Evolutionary conservation across 2,113 vertebrate genomes (phyloP), one percentile per base, ranked within the genome.

Genomic region (Cyprinodon variegatus): DNA sequence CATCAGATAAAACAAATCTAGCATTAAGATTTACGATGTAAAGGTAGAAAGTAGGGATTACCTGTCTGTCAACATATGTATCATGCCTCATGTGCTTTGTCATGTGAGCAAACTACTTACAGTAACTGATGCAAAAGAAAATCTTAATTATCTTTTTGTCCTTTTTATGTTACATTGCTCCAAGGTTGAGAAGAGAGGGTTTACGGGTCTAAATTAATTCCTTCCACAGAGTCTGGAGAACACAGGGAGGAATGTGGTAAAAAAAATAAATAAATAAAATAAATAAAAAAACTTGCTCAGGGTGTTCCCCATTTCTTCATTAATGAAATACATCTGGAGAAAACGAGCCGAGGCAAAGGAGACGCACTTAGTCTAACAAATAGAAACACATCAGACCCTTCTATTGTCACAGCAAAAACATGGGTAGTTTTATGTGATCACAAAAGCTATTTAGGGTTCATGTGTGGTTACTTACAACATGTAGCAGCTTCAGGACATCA

Each of bases 401-500:
- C 37, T 76, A 12, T 67, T 70, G 14, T 64, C 15, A 61, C 20
- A 37, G 41, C 38, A 83, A 74, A 78, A 53, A 71, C 3, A 4
- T 12, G 17, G 20, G n/a, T 48, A 45, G n/a, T 65, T 71, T 38
- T 61, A 20, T 12, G 64, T 62, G 41, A 39, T 39, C 48, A 20
- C 59, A 8, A 45, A n/a, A 39, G 46, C 20, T 14, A 8, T 9
- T 11, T 29, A 17, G 36, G 22, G 48, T 63, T 41, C 46, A 46
- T n/a, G 20, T 50, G 38, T 70, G 40, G 46, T 43, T 95, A 98
- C 98, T 99, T 94, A 99, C 98, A 78, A 99, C 97, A 89, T 99
- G 96, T 81, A 99, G 94, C 82, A 99, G 95, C 93, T 97, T 99
- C 85, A 99, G 94, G 76, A 97, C 98, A 75, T 98, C 96, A 81